These are phyloP conservation scores for Thomomys bottae DNA, from an alignment of 2,113 vertebrate genomes.

Conservation along the genomic window DNA sequence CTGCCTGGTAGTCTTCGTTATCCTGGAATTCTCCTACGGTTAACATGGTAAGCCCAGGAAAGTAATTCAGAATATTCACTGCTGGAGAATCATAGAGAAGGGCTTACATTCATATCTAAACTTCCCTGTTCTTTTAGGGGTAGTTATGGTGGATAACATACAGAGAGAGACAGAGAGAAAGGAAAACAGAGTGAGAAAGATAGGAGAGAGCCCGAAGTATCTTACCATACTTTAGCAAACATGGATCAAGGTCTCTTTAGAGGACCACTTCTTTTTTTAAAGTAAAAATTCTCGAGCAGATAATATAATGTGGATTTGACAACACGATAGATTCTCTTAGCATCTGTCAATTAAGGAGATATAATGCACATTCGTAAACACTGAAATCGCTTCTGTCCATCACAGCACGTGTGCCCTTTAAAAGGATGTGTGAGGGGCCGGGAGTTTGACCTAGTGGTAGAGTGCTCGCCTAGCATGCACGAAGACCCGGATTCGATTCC, in stretches of 20 bases:
- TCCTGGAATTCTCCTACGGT: neutral
- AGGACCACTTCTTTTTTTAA: neutral
- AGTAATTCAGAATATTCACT: neutral
- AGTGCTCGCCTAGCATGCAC: too few species aligned
- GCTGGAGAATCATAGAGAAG: neutral
- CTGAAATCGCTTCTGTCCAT: constrained; percentile 22
- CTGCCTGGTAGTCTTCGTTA: neutral
- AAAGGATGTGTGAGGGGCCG: too few species aligned
- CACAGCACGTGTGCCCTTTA: neutral
- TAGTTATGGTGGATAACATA: too few species aligned
- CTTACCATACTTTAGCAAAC: rapidly evolving
- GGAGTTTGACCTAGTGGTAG: too few species aligned
- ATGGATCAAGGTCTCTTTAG: neutral
- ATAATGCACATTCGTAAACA: neutral
- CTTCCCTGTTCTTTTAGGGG: neutral
- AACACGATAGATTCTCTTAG: neutral
- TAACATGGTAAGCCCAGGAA: neutral
- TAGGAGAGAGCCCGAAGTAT: neutral
- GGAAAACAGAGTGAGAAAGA: too few species aligned
- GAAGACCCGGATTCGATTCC: too few species aligned
- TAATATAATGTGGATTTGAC: constrained; percentile 11
- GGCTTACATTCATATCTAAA: neutral
- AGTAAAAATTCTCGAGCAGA: neutral
- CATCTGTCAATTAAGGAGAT: neutral
- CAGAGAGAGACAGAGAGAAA: too few species aligned